Evolutionary conservation across 2,888 invertebrate genomes (phyloP), one percentile per base, ranked within the genome.

Genomic region (Ophioninae sp.): DNA sequence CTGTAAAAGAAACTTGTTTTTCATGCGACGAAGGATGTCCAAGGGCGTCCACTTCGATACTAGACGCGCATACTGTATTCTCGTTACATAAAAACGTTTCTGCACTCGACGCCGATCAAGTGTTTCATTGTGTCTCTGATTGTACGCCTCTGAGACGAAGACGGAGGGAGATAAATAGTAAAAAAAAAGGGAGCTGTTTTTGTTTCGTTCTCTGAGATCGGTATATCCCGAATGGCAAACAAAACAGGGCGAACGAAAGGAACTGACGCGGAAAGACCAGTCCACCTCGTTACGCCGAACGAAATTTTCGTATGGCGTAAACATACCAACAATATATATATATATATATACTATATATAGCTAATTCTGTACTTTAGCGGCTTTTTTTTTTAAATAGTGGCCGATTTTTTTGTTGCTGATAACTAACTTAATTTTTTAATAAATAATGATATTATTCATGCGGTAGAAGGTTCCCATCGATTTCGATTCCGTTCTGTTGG

Each of bases 1-100:
- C 85, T 85, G 84, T 78, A 86, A 84, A 80, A 86, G 79, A 89
- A 90, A 89, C 89, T 87, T 74, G 88, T 90, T 89, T 87, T 85
- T 87, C 85, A 79, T 82, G 82, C 82, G 81, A 83, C 80, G 79
- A 85, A 85, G 85, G 88, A 90, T 88, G 86, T 88, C 86, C 90
- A 90, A 90, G 90, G 90, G 89, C 87, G 87, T 85, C 89, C 87
- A 87, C 87, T 89, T 87, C 39, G 85, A 76, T 81, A 77, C 84
- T 85, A 70, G 68, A 68, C 57, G 85, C 81, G 85, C 85, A 88
- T 89, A 88, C 86, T 82, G 82, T 50, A 10, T 79, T 76, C 82
- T 86, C 81, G 81, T 87, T 84, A 81, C 85, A 87, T 87, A 84
- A 79, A 84, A 79, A 17, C 62, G 67, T 64, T 70, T 56, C 37